Evolutionary conservation across 2,797 vertebrate genomes (phyloP).

Genomic region (Erethizon dorsatum): DNA sequence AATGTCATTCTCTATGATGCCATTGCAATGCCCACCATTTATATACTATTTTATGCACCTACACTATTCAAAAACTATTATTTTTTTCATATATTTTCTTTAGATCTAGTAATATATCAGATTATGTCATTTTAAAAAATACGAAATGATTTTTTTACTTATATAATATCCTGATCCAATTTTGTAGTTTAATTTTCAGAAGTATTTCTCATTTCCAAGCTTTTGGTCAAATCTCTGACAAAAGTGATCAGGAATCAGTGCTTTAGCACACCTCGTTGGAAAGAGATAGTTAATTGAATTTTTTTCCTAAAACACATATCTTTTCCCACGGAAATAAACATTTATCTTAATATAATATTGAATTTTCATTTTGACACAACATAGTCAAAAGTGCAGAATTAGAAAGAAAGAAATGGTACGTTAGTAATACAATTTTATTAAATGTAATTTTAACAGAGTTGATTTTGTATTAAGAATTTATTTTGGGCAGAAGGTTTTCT

Average conservation of each 20-base stretch:
- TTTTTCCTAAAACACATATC: neutral
- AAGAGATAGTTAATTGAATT: neutral
- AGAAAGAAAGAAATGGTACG: neutral
- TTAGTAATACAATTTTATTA: neutral
- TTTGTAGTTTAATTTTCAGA: conserved; percentile 45
- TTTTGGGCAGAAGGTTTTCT: neutral
- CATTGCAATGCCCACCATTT: neutral
- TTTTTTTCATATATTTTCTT: neutral
- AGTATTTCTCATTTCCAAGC: neutral
- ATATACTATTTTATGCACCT: neutral
- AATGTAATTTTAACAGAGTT: neutral
- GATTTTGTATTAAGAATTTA: neutral
- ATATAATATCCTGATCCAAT: neutral
- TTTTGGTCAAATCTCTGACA: neutral
- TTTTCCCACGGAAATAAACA: neutral
- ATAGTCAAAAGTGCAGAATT: neutral
- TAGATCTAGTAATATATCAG: neutral
- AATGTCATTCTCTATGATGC: neutral
- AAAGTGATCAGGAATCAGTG: neutral
- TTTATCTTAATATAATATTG: neutral
- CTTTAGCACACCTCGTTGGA: neutral
- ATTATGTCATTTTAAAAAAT: neutral
- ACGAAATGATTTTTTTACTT: neutral
- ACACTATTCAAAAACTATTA: neutral
- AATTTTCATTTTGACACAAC: neutral